These are phyloP conservation scores for Siderastrea siderea DNA, from an alignment of 92 coral and sea anemone species.

Conservation along the genomic window DNA sequence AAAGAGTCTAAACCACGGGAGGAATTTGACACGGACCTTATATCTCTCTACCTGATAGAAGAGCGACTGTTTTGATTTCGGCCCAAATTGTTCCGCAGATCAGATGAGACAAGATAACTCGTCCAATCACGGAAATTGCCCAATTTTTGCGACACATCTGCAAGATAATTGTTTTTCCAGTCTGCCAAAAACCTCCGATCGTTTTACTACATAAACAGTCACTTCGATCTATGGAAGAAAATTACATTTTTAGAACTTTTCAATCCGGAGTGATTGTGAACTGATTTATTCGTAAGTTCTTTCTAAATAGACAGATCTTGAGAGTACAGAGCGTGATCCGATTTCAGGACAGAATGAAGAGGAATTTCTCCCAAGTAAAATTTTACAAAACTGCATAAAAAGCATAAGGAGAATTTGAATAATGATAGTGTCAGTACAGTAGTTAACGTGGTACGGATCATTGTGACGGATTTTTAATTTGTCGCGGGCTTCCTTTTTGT, in stretches of 20 bases:
- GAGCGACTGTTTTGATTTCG: conserved; percentile 55
- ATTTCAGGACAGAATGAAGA: not conserved
- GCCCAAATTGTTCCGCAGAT: conserved; percentile 32
- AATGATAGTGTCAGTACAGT: not conserved
- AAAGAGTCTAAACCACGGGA: conserved; percentile 28
- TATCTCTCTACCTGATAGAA: conserved; percentile 18
- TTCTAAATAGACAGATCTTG: not conserved
- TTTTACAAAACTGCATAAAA: too few species aligned
- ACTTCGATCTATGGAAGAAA: not conserved
- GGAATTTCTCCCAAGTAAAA: not conserved
- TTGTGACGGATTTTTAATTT: conserved; percentile 3
- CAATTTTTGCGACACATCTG: conserved; percentile 37
- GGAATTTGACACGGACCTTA: conserved; percentile 26
- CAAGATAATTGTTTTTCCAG: conserved; percentile 45
- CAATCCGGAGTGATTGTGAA: too few species aligned
- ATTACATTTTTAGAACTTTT: too few species aligned
- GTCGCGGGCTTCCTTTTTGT: conserved; percentile 40
- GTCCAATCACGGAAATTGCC: conserved; percentile 33
- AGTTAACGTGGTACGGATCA: not conserved
- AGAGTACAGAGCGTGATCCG: not conserved
- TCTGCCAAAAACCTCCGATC: conserved; percentile 7
- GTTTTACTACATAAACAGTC: conserved; percentile 43
- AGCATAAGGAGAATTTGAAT: not conserved
- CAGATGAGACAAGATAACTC: conserved; percentile 37
- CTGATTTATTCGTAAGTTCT: not conserved